Percentiles rank a stretch among this genome's conserved stretches.
phyloP scores from a whole-genome alignment of 2,113 vertebrate species.

The Petromus typicus region DNA sequence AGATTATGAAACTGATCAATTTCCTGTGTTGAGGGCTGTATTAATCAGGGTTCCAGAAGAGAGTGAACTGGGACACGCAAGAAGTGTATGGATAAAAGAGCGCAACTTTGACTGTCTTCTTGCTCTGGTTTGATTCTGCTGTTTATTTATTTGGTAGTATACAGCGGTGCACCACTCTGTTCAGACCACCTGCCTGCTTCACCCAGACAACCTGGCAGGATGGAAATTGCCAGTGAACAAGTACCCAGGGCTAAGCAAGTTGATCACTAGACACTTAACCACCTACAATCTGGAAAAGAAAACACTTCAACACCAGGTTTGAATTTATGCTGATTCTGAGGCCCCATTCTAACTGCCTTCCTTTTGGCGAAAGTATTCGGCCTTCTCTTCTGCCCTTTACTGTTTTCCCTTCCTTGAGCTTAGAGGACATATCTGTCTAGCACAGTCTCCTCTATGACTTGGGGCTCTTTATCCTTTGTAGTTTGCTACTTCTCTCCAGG shows the following conservation, averaged over 20 bases:
- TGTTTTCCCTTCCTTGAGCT: not conserved
- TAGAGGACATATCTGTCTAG: not conserved
- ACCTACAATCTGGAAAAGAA: not conserved
- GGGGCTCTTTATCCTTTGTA: not conserved
- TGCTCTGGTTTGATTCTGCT: not conserved
- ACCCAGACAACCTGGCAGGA: not conserved
- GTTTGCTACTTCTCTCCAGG: not conserved
- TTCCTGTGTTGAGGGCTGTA: not conserved
- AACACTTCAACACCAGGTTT: not conserved
- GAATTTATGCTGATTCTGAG: not conserved
- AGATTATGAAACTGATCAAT: not conserved
- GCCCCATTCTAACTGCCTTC: not conserved
- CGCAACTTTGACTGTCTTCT: not conserved
- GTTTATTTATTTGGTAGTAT: not conserved
- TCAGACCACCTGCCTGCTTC: not conserved
- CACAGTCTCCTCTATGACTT: not conserved
- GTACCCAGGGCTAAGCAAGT: not conserved
- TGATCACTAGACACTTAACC: not conserved
- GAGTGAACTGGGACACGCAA: not conserved
- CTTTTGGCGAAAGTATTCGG: not conserved
- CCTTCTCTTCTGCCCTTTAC: not conserved
- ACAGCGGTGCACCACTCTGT: not conserved
- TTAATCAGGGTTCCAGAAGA: not conserved
- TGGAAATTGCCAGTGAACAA: not conserved
- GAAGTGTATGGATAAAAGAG: not conserved